Evolutionary conservation across 2,888 invertebrate species (phyloP), one percentile per base, ranked within the genome.

Genomic region (Tanypteryx hageni): DNA sequence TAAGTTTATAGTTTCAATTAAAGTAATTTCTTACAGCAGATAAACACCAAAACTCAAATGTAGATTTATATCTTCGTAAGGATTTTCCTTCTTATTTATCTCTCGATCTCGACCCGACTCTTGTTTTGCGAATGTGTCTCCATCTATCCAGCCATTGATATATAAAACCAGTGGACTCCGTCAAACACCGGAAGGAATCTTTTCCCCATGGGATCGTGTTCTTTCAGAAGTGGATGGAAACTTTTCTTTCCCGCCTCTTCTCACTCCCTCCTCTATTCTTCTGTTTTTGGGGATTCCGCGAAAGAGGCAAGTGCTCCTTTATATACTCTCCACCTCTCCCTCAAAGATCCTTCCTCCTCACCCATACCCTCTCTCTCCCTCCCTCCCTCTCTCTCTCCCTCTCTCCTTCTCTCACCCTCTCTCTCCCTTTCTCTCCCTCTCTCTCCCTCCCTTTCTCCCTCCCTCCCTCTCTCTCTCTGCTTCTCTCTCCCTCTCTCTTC

Each of bases 121-220:
- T 76, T 76, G 76, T 76, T 76, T 76, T 27, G 76, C 76, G 76
- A 76, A 27, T 76, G 22, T 76, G 76, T 76, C 76, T 27, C 76
- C 76, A 76, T 76, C 76, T 76, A 76, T 76, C 27, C 76, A 27
- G 22, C 76, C 76, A 76, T 76, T 76, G 76, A 76, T 76, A 76
- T 27, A 76, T 76, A 76, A 76, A 61, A 76, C 44, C 44, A 44
- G 44, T 44, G 44, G 44, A 76, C 27, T 76, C 76, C 76, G 76
- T 22, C 76, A 76, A 76, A 76, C 76, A 76, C 22, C 76, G 22
- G 22, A 11, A n/a, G 76, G 27, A 76, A 76, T 76, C 76, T 76
- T 76, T 76, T 76, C 11, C 76, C 10, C 76, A 27, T 76, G 76
- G 76, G 76, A 76, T 76, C 76, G 76, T 76, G 76, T 76, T 76